Conservation (phyloP, 2,797 vertebrate genomes). For the Astyanax mexicanus region DNA sequence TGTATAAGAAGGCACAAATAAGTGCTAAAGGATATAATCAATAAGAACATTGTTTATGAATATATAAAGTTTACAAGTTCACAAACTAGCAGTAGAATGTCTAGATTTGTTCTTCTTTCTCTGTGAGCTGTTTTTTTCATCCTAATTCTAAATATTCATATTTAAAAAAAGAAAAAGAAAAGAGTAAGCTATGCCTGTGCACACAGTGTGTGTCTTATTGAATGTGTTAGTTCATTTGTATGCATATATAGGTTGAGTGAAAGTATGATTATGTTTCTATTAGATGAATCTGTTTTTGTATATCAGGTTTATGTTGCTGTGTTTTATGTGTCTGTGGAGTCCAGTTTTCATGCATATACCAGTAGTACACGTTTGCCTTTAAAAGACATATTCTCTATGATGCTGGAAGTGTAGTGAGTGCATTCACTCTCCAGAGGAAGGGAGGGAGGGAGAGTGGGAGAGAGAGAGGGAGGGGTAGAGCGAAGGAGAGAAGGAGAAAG, state of each 20-base stretch:
- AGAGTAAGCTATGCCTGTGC: neutral
- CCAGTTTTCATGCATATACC: neutral
- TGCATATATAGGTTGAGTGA: neutral
- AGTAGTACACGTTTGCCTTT: neutral
- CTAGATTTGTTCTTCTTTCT: constrained; percentile 6
- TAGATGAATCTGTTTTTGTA: neutral
- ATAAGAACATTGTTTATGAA: no score
- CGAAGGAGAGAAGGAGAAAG: neutral
- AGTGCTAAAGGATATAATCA: no score
- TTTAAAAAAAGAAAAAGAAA: constrained; percentile 34
- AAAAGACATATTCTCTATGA: neutral
- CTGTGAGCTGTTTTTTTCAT: constrained; percentile 29
- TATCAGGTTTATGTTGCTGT: neutral
- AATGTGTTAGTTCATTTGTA: neutral
- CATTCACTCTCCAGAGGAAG: neutral
- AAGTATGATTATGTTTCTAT: neutral
- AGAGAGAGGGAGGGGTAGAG: neutral
- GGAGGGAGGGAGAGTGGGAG: neutral
- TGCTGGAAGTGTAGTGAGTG: neutral
- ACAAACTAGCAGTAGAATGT: no score
- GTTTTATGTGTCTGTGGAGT: neutral
- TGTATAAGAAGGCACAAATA: no score
- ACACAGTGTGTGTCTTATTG: constrained; percentile 7
- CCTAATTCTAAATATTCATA: constrained; percentile 37
- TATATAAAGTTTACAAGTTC: no score